Conservation (phyloP, 2,888 invertebrate species). For the Acanthosoma haemorrhoidale region DNA sequence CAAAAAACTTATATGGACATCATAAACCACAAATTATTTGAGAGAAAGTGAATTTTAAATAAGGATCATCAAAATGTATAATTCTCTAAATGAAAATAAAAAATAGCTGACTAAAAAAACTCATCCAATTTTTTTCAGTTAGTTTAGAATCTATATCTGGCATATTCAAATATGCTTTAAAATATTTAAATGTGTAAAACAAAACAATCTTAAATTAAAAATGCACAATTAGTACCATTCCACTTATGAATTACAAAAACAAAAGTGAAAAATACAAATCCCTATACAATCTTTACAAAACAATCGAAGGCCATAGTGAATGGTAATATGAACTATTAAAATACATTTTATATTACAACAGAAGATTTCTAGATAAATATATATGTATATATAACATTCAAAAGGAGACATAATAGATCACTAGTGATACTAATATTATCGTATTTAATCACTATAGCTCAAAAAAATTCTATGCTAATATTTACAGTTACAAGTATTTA, state of each 20-base stretch:
- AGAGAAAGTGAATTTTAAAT: not conserved
- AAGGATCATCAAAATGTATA: not conserved
- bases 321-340: slow-evolving; percentile 19
- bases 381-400: slow-evolving; percentile 25
- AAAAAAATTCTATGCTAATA: slow-evolving; percentile 22
- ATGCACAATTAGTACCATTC: slow-evolving; percentile 29
- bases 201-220: slow-evolving; percentile 20
- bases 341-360: slow-evolving; percentile 9
- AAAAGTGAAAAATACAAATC: slow-evolving; percentile 6
- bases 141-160: not conserved
- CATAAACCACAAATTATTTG: not conserved
- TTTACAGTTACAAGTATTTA: slow-evolving; percentile 13
- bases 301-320: slow-evolving; percentile 19
- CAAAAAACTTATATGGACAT: not conserved
- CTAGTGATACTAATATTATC: slow-evolving; percentile 19
- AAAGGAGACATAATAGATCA: slow-evolving; percentile 13
- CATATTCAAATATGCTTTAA: not conserved
- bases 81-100: not conserved
- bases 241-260: slow-evolving; percentile 14
- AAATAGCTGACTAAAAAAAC: not conserved
- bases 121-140: not conserved
- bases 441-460: slow-evolving; percentile 22
- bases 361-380: slow-evolving; percentile 25
- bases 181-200: slow-evolving; percentile 2
- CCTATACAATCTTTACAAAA: slow-evolving; percentile 19